Conservation (phyloP, 2,113 vertebrate species). For the Pseudorectes ferrugineus region DNA sequence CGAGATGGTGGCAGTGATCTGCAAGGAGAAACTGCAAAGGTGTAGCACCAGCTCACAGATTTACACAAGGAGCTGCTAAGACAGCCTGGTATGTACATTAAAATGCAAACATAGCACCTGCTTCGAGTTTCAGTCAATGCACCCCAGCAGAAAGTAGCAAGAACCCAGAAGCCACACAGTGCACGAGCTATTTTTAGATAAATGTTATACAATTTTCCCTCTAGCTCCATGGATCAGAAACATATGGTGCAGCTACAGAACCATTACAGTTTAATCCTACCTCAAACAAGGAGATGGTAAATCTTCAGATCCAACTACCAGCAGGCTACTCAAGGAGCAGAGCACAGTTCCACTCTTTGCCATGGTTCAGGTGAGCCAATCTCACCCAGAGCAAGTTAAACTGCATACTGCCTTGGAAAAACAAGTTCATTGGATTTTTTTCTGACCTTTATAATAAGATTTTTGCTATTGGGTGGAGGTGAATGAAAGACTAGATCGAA, state of each 20-base stretch:
- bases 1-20: background rate
- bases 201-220: background rate
- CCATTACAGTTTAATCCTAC: background rate
- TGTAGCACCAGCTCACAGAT: background rate
- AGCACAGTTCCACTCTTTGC: background rate
- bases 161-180: background rate
- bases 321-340: background rate
- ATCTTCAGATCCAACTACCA: background rate
- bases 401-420: background rate
- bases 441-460: background rate
- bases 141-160: background rate
- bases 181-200: background rate
- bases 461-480: background rate
- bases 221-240: constrained; percentile 8
- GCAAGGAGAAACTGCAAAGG: background rate
- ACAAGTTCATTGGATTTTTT: background rate
- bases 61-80: background rate
- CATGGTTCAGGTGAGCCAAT: background rate
- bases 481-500: background rate
- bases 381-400: background rate
- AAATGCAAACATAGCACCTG: background rate
- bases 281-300: background rate
- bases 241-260: constrained; percentile 1
- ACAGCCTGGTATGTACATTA: background rate
- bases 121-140: background rate